A percentile compares a stretch with the other conserved stretches of the same genome.
These are phyloP conservation scores for Pentamera pediparva DNA, from an alignment of 53 echinoderm and acorn worm genomes.

Conservation along the genomic window DNA sequence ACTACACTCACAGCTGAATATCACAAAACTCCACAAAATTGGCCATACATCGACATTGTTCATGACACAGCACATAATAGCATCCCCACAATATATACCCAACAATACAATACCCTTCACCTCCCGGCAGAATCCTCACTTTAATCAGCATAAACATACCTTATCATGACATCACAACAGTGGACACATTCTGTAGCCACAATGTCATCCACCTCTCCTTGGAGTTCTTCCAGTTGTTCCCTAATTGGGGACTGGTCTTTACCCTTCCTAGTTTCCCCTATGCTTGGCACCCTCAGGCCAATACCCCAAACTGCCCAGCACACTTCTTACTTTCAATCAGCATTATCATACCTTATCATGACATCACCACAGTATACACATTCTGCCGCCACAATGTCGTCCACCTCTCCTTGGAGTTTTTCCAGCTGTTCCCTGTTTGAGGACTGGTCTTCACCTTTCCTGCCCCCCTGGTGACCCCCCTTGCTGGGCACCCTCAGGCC, in stretches of 20 bases:
- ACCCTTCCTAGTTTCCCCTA: conserved; percentile 37
- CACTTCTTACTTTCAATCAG: neutral
- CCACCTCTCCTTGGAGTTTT: conserved; percentile 69
- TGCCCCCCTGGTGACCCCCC: conserved; percentile 20
- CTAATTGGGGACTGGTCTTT: conserved; percentile 53
- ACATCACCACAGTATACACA: conserved; percentile 97
- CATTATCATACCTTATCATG: conserved; percentile 75
- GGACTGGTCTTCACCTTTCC: conserved; percentile 37
- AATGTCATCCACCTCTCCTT: conserved; percentile 82
- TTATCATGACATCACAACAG: conserved; percentile 98
- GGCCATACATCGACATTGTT: no score
- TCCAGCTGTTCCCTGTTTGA: conserved; percentile 85
- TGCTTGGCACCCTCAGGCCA: neutral
- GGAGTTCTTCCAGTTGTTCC: conserved; percentile 68
- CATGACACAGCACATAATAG: no score
- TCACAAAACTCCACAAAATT: no score
- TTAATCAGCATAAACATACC: conserved; percentile 48
- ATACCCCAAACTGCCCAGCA: neutral
- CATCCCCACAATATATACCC: no score
- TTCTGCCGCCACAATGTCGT: conserved; percentile 93
- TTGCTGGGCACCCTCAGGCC: conserved; percentile 41
- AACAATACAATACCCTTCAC: no score
- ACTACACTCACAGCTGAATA: no score
- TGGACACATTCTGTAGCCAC: conserved; percentile 91
- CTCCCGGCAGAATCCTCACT: no score